Evolutionary conservation across 1,140 invertebrate genomes (phyloP), one percentile per base, ranked within the genome.

Genomic region (Calephelis nemesis): DNA sequence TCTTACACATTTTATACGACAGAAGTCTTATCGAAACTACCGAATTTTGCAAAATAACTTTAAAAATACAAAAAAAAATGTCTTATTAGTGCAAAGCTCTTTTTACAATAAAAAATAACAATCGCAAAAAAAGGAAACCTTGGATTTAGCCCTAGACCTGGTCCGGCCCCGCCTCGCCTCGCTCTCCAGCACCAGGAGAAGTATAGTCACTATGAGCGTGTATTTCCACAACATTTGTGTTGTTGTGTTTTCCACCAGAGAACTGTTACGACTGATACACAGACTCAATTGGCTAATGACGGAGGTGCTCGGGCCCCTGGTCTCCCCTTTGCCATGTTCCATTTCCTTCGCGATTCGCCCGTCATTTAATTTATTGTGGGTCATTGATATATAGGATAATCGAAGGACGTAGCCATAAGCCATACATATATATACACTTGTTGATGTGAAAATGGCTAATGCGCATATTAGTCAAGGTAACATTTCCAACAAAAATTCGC

Each of bases 131-230:
- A 54, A 9, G 13, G 39, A 58, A 63, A 94, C 93, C 88, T 94
- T 94, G 11, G 95, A 96, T 77, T 96, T 96, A 54, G 95, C 95
- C 74, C 95, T 94, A 52, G 94, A 90, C 73, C 95, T 92, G 10
- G 92, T 89, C 68, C 95, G 92, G 13, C 94, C 95, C 81, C 95
- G 92, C 40, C 95, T 83, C 10, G 84, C 88, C 83, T 82, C 73
- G 78, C 69, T 66, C 72, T 69, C 49, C 93, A 65, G 54, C 92
- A 65, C 63, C n/a, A 71, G 69, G n/a, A 74, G 54, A 40, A 74
- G 10, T 4, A 76, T 62, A 12, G 60, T 47, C 11, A 69, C 54
- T 45, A 68, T 15, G 11, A 73, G 5, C 45, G 68, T 62, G 9
- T 67, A 48, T 73, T 76, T 85, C 62, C 79, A 62, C 39, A 88